phyloP scores from a whole-genome alignment of 2,797 vertebrate genomes.

The Yasuhikotakia modesta region DNA sequence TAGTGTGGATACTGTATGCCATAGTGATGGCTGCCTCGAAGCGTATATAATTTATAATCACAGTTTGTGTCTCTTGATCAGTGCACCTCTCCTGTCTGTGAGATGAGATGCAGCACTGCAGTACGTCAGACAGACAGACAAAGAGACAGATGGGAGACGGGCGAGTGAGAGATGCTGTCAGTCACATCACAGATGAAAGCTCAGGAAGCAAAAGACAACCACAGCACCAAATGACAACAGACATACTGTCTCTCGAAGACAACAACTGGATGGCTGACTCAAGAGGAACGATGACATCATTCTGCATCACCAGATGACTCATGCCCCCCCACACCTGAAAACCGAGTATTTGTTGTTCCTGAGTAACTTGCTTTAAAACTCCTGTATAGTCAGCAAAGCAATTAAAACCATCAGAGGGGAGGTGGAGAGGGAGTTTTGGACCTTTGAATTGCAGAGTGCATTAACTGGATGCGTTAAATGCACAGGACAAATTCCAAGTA shows the following conservation, averaged over 20 bases:
- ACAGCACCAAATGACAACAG: constrained; percentile 8
- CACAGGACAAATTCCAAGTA: too few relatives aligned
- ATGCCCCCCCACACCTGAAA: constrained; percentile 29
- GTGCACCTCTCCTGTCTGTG: background rate
- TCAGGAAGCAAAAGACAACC: background rate
- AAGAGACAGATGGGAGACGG: background rate
- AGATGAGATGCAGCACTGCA: background rate
- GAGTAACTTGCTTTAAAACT: constrained; percentile 37
- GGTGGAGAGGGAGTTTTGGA: constrained; percentile 15
- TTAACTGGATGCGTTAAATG: too few relatives aligned
- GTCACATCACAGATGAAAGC: constrained; percentile 20
- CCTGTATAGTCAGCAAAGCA: constrained; percentile 20
- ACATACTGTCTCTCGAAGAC: background rate
- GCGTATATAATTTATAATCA: constrained; percentile 13
- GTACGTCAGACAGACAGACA: constrained; percentile 21
- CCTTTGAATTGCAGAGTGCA: background rate
- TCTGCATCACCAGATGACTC: constrained; percentile 52
- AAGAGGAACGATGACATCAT: constrained; percentile 52
- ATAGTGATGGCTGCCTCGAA: background rate
- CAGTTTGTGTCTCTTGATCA: constrained; percentile 36
- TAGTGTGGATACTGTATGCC: background rate
- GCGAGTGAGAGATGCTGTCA: background rate
- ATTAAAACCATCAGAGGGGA: background rate
- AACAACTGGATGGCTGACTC: constrained; percentile 51
- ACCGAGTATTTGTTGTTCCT: constrained; percentile 54